Conservation (phyloP, 2,797 vertebrate genomes). For the Channa striata region DNA sequence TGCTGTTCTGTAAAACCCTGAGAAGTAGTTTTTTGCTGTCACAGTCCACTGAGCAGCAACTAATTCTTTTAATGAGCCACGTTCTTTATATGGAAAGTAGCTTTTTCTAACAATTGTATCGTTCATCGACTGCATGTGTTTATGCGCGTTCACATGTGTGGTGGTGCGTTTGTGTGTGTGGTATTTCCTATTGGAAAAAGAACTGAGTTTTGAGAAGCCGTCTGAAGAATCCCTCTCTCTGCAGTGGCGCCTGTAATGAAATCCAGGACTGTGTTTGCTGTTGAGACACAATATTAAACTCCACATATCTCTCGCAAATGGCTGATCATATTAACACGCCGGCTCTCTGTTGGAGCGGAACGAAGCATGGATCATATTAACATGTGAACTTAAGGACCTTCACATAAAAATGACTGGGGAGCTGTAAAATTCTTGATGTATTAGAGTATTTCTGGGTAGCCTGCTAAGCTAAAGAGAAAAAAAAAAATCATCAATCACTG, state of each 20-base stretch:
- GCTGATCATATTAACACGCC: constrained; percentile 42
- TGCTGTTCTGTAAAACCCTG: constrained; percentile 1
- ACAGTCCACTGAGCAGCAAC: constrained; percentile 34
- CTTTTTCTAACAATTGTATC: constrained; percentile 37
- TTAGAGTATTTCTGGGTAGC: not conserved
- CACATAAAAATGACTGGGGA: not conserved
- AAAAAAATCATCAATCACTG: not conserved
- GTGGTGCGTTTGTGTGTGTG: constrained; percentile 67
- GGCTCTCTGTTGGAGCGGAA: not conserved
- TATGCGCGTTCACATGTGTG: not conserved
- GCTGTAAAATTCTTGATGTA: not conserved
- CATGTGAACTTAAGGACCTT: constrained; percentile 10
- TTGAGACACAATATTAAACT: constrained; percentile 61
- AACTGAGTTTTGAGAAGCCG: constrained; percentile 77
- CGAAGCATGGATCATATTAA: not conserved
- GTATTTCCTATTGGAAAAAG: constrained; percentile 81
- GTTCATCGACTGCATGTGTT: constrained; percentile 8
- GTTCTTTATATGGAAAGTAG: constrained; percentile 54
- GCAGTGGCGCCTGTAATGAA: constrained; percentile 78
- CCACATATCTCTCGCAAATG: constrained; percentile 55
- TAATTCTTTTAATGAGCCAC: constrained; percentile 31
- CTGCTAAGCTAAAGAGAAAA: not conserved
- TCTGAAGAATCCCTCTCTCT: constrained; percentile 73
- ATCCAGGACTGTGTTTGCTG: constrained; percentile 72
- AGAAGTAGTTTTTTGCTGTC: constrained; percentile 30